Conservation (phyloP, 2,888 invertebrate species). For the Drosophila tripunctata region DNA sequence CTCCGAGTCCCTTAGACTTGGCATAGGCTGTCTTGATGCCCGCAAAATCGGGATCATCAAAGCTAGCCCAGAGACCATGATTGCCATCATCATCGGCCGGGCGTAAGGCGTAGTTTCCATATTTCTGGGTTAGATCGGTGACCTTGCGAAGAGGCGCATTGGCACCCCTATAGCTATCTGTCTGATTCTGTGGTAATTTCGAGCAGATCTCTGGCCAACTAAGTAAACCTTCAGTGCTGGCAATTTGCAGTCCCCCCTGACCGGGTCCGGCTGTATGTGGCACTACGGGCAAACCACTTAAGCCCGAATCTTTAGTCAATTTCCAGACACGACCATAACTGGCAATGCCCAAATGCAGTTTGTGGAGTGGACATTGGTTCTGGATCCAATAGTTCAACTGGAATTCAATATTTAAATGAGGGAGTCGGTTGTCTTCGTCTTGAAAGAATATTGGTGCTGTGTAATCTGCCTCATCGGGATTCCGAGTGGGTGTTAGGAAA, state of each 20-base stretch:
- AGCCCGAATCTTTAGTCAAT: constrained; percentile 88
- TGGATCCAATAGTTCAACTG: constrained; percentile 88
- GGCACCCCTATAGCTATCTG: constrained; percentile 86
- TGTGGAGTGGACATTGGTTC: constrained; percentile 87
- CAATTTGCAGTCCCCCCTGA: constrained; percentile 88
- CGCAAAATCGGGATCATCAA: constrained; percentile 92
- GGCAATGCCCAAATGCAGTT: constrained; percentile 89
- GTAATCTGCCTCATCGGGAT: constrained; percentile 92
- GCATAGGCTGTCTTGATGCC: constrained; percentile 90
- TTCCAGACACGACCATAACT: constrained; percentile 92
- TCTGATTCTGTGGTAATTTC: constrained; percentile 87
- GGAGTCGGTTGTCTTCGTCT: constrained; percentile 87
- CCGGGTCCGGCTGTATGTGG: constrained; percentile 88
- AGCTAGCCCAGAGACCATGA: constrained; percentile 92
- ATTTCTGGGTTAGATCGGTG: constrained; percentile 91
- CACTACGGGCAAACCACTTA: constrained; percentile 91
- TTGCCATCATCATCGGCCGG: constrained; percentile 88
- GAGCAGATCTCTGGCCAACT: constrained; percentile 93
- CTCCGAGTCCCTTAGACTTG: constrained; percentile 90
- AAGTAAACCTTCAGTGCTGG: constrained; percentile 87
- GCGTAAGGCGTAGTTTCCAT: constrained; percentile 91
- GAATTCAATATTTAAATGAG: constrained; percentile 88
- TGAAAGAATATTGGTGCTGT: constrained; percentile 89
- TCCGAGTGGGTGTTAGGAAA: constrained; percentile 90
- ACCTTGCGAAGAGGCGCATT: constrained; percentile 89